phyloP scores from a whole-genome alignment of 2,797 vertebrate genomes.

The Peromyscus aztecus region DNA sequence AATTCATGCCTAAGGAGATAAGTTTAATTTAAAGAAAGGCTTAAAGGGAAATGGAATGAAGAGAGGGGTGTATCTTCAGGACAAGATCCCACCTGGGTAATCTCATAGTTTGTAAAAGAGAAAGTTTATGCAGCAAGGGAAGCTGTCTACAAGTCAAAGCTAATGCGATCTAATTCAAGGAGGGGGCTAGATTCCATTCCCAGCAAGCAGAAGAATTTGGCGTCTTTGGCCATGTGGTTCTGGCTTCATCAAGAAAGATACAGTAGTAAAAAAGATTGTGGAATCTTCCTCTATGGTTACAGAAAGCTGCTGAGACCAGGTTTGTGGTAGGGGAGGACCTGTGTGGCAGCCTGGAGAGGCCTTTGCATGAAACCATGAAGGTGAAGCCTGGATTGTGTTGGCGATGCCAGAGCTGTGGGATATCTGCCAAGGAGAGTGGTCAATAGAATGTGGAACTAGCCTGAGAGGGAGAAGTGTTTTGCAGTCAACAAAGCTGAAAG shows the following conservation, averaged over 20 bases:
- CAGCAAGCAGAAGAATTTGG: not conserved
- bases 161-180: not conserved
- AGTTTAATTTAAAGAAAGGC: not conserved
- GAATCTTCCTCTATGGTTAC: not conserved
- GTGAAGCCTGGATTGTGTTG: not conserved
- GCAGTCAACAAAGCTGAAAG: not conserved
- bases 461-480: not conserved
- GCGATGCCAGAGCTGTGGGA: not conserved
- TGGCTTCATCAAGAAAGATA: not conserved
- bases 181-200: not conserved
- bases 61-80: not conserved
- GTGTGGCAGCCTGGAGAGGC: not conserved
- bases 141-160: not conserved
- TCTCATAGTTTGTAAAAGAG: not conserved
- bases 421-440: not conserved
- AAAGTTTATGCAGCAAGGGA: not conserved
- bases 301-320: not conserved
- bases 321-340: not conserved
- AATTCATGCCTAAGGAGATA: not conserved
- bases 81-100: not conserved
- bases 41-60: not conserved
- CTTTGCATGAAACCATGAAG: not conserved
- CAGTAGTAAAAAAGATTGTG: not conserved
- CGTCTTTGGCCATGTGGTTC: not conserved
- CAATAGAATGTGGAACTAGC: not conserved